phyloP scores from a whole-genome alignment of 1,140 invertebrate species.

The Penaeus japonicus region DNA sequence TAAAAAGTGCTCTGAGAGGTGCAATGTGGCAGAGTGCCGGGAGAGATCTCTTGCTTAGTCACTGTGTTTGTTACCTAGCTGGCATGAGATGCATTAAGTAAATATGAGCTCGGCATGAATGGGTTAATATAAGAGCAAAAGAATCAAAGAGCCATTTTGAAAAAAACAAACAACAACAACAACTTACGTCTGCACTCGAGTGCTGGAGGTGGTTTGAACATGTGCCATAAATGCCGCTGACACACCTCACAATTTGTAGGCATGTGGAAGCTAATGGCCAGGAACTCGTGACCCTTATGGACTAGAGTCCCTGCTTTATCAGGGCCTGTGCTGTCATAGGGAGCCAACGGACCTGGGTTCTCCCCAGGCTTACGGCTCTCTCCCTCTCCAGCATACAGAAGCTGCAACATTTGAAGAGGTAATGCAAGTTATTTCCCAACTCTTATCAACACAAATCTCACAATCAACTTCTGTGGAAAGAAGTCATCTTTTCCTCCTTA shows the following conservation, averaged over 20 bases:
- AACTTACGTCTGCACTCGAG: conserved; percentile 91
- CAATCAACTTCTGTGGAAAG: too few relatives aligned
- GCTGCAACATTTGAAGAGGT: conserved; percentile 60
- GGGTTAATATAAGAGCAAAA: not conserved
- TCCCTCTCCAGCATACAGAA: conserved; percentile 92
- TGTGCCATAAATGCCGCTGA: conserved; percentile 94
- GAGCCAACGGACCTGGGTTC: conserved; percentile 58
- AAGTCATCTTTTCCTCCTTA: too few relatives aligned
- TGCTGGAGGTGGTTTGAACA: conserved; percentile 95
- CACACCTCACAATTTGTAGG: conserved; percentile 97
- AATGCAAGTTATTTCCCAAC: not conserved
- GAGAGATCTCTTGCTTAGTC: too few relatives aligned
- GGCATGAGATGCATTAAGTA: too few relatives aligned
- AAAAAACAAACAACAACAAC: not conserved
- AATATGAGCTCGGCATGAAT: too few relatives aligned
- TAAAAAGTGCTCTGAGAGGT: too few relatives aligned
- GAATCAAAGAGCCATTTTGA: not conserved
- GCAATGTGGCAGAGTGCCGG: too few relatives aligned
- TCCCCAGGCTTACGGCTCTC: conserved; percentile 75
- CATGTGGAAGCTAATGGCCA: conserved; percentile 96
- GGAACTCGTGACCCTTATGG: conserved; percentile 95
- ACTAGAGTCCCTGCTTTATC: conserved; percentile 82
- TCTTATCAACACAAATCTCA: too few relatives aligned
- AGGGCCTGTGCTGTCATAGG: conserved; percentile 65
- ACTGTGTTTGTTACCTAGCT: too few relatives aligned